phyloP scores from a whole-genome alignment of 1,140 invertebrate species.

The Grapholita molesta region DNA sequence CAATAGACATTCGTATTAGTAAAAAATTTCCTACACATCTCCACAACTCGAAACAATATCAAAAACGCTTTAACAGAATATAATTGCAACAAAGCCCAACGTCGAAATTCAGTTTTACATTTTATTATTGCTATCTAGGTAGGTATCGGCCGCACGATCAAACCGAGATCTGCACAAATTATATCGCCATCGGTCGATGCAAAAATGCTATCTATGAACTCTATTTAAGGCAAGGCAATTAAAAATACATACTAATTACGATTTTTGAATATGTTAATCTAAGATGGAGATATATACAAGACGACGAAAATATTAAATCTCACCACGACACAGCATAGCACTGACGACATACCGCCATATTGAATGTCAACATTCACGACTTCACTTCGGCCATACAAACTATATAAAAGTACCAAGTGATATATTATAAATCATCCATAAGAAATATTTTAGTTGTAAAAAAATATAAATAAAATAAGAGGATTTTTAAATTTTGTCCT shows the following conservation, averaged over 20 bases:
- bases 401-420: conserved; percentile 36
- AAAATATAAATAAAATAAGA: conserved; percentile 14
- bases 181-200: conserved; percentile 44
- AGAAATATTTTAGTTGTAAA: conserved; percentile 19
- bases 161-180: conserved; percentile 57
- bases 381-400: conserved; percentile 56
- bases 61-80: conserved; percentile 26
- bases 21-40: conserved; percentile 19
- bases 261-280: conserved; percentile 29
- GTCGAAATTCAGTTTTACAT: conserved; percentile 54
- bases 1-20: conserved; percentile 66
- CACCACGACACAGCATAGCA: conserved; percentile 95
- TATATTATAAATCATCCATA: conserved; percentile 5
- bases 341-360: conserved; percentile 97
- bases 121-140: conserved; percentile 66
- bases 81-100: conserved; percentile 42
- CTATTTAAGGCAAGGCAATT: conserved; percentile 31
- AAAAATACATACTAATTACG: conserved; percentile 25
- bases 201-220: conserved; percentile 24
- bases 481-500: conserved; percentile 50
- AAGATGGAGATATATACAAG: conserved; percentile 49
- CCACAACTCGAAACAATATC: conserved; percentile 23
- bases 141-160: conserved; percentile 56
- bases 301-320: conserved; percentile 65
- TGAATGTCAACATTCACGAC: conserved; percentile 79